These are phyloP conservation scores for Struthidea cinerea DNA, from an alignment of 2,113 vertebrate genomes.

Conservation along the genomic window DNA sequence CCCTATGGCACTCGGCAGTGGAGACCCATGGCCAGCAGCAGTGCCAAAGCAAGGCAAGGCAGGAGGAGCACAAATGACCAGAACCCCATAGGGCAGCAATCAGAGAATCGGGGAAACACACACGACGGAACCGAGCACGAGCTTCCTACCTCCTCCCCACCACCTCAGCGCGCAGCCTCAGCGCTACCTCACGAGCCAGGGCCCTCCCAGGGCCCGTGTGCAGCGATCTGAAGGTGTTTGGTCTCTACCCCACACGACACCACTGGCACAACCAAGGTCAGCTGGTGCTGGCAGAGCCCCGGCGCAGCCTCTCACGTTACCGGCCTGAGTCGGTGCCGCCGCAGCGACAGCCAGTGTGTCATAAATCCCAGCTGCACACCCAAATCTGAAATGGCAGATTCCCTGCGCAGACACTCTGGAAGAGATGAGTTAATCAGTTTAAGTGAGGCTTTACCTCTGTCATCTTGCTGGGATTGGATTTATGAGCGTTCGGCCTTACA, in stretches of 20 bases:
- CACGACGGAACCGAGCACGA: accelerated
- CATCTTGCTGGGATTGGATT: slow-evolving; percentile 22
- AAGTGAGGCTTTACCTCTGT: slow-evolving; percentile 17
- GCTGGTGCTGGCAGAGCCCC: background rate
- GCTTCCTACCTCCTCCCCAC: background rate
- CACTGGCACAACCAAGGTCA: background rate
- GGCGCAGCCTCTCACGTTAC: background rate
- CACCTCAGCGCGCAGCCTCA: background rate
- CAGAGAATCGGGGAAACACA: background rate
- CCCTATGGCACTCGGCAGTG: accelerated
- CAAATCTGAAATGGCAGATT: background rate
- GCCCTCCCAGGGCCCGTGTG: background rate
- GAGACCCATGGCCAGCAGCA: accelerated
- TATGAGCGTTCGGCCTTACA: background rate
- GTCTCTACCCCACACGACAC: background rate
- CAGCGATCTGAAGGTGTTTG: accelerated
- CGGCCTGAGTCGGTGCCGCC: accelerated
- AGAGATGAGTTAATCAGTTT: slow-evolving; percentile 21
- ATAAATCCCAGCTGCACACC: background rate
- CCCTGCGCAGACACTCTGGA: background rate
- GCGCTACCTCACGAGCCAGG: accelerated
- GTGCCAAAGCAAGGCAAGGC: background rate
- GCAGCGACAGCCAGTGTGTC: background rate
- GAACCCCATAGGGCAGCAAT: accelerated
- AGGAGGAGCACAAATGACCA: background rate